Evolutionary conservation across 2,113 vertebrate species (phyloP), one percentile per base, ranked within the genome.

Genomic region (Siphamia tubifer): DNA sequence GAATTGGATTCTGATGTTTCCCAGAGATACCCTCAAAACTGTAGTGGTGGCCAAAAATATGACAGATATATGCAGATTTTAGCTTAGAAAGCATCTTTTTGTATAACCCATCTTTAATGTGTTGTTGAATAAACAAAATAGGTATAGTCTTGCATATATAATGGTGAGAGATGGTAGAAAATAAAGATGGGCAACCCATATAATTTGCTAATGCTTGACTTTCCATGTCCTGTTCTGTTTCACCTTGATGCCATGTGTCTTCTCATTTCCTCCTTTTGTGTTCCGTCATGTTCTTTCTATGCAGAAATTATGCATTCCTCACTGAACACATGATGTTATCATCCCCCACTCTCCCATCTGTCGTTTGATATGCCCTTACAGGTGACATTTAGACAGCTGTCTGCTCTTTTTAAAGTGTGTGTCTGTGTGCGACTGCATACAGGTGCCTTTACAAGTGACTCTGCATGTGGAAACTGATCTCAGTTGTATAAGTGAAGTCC

Each of bases 1-100:
- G 72, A 76, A 63, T 60, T 68, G 55, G 61, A n/a, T 60, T 70
- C 36, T 40, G 13, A 4, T 48, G 52, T 67, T 62, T 77, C 42
- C 44, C 32, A n/a, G 27, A 24, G 68, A 34, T 79, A 60, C 44
- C 19, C 57, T 61, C 30, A 80, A 34, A 48, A 35, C 16, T 13
- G 56, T 47, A 49, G 30, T 27, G 16, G 13, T 8, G 36, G 40
- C 30, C 47, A 62, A 54, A 54, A 53, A 23, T 56, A 25, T 68
- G 5, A 15, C 38, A 39, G 39, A 66, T 42, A 32, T n/a, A 54
- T 65, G 12, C 19, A 12, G 15, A 47, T 16, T 52, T 45, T 17
- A 27, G 4, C 17, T 36, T 57, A 20, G 44, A 39, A 16, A 38
- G 16, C 28, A 24, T 1, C 1, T 55, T 61, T 66, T 44, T n/a